phyloP scores from a whole-genome alignment of 2,113 vertebrate species.

The Peromyscus maniculatus region DNA sequence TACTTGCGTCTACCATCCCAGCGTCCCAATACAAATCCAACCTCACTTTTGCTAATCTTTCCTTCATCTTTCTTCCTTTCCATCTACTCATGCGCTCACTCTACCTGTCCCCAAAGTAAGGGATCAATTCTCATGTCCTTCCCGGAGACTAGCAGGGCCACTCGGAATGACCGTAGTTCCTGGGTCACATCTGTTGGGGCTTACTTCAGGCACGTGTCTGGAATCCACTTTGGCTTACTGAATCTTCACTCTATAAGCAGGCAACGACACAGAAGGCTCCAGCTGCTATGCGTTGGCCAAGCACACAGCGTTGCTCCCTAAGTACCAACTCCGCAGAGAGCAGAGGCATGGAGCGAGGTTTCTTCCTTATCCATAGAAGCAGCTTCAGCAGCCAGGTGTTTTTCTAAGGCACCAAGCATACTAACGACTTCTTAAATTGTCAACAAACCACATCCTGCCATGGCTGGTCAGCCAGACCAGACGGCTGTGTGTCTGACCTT shows the following conservation, averaged over 20 bases:
- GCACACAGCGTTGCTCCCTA: background rate
- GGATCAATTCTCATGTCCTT: background rate
- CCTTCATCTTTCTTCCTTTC: background rate
- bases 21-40: rapidly evolving
- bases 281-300: background rate
- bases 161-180: background rate
- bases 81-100: background rate
- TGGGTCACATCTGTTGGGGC: background rate
- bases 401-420: background rate
- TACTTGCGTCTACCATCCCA: no score
- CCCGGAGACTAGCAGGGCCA: background rate
- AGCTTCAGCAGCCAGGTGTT: background rate
- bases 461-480: background rate
- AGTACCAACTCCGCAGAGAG: background rate
- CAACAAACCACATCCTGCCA: background rate
- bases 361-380: background rate
- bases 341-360: background rate
- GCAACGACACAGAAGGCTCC: background rate
- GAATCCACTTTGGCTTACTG: background rate
- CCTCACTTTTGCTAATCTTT: background rate
- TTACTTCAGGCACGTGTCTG: no score
- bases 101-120: background rate
- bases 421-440: background rate
- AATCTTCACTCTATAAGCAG: background rate
- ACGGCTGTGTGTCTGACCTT: background rate